Percentiles rank a stretch among this genome's conserved stretches.
These are phyloP conservation scores for Atethmia centrago DNA, from an alignment of 2,888 invertebrate species.

Conservation along the genomic window DNA sequence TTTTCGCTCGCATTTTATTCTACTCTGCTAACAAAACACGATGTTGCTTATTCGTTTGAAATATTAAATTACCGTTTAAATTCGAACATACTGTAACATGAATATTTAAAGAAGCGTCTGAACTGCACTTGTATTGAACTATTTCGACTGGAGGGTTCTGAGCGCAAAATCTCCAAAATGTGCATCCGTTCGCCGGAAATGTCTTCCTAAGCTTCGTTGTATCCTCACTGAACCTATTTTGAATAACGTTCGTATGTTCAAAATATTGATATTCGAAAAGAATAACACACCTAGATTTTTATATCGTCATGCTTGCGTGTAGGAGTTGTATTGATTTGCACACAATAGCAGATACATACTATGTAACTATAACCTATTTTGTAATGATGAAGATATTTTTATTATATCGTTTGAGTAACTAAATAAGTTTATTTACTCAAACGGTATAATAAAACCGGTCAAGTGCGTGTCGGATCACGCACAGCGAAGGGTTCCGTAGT, in stretches of 20 bases:
- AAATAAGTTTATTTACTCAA: too few species aligned
- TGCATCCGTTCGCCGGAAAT: constrained; percentile 84
- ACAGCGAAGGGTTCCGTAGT: too few species aligned
- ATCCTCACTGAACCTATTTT: constrained; percentile 80
- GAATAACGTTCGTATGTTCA: constrained; percentile 76
- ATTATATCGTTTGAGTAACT: constrained; percentile 1
- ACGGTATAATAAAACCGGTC: too few species aligned
- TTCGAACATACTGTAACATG: constrained; percentile 72
- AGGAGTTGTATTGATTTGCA: constrained; percentile 2
- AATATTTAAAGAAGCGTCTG: constrained; percentile 79
- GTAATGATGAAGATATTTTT: constrained; percentile 1
- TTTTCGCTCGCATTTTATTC: background rate
- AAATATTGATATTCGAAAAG: constrained; percentile 67
- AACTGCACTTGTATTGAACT: constrained; percentile 77
- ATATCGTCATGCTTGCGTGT: background rate
- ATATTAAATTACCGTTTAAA: constrained; percentile 23
- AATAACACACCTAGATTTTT: constrained; percentile 49
- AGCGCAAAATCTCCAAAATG: constrained; percentile 87
- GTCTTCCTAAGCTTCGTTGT: constrained; percentile 82
- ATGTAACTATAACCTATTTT: background rate
- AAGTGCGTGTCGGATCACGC: too few species aligned
- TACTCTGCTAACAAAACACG: background rate
- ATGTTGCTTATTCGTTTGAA: background rate
- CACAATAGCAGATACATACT: background rate
- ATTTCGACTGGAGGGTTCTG: constrained; percentile 78